A percentile compares a stretch with the other conserved stretches of the same genome.
These are phyloP conservation scores for Hipposideros larvatus DNA, from an alignment of 2,797 vertebrate genomes.

Conservation along the genomic window DNA sequence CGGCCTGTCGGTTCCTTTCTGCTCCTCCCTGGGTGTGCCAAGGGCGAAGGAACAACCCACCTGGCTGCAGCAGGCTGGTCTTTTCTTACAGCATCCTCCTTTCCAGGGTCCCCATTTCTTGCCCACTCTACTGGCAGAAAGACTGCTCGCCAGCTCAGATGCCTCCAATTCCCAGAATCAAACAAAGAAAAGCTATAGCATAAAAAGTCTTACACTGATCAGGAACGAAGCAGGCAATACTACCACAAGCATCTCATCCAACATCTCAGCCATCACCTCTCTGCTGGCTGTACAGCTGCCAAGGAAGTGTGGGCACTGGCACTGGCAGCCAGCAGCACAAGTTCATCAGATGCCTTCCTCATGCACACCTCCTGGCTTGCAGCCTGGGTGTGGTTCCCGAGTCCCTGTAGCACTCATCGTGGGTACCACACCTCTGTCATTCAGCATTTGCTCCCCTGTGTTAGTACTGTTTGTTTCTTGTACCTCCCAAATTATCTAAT, in stretches of 20 bases:
- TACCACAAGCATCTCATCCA: neutral
- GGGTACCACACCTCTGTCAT: neutral
- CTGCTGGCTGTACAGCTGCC: conserved; percentile 44
- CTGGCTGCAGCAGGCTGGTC: neutral
- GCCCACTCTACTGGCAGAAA: neutral
- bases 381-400: neutral
- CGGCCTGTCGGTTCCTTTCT: neutral
- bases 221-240: neutral
- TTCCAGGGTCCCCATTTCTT: neutral
- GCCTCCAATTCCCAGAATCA: conserved; percentile 48
- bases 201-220: conserved; percentile 28
- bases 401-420: neutral
- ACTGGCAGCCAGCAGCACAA: neutral
- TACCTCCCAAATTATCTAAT: neutral
- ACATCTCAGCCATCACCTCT: conserved; percentile 45
- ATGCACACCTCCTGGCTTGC: neutral
- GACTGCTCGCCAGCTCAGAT: conserved; percentile 28
- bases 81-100: neutral
- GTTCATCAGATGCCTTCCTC: conserved; percentile 17
- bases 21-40: neutral
- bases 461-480: neutral
- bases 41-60: neutral
- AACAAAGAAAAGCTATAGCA: conserved; percentile 33
- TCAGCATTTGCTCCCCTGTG: neutral
- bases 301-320: conserved; percentile 5